Percentiles rank a stretch among this genome's conserved stretches.
Evolutionary conservation across 2,797 vertebrate genomes (phyloP).

Genomic region (Cryptoprocta ferox): DNA sequence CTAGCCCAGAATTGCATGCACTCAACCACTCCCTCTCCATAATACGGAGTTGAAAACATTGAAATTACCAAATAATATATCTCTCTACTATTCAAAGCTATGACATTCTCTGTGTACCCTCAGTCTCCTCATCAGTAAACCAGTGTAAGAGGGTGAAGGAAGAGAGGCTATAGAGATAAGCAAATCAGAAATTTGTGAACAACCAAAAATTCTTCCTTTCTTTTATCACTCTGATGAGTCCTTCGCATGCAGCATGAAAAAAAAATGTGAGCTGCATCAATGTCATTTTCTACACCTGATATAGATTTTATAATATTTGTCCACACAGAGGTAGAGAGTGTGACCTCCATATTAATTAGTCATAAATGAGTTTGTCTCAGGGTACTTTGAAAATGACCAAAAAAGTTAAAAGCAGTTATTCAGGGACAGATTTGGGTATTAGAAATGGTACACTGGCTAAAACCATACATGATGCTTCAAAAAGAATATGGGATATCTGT

Average conservation of each 20-base stretch:
- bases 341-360: neutral
- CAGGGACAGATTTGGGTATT: neutral
- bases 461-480: neutral
- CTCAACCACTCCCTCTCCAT: neutral
- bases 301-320: neutral
- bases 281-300: neutral
- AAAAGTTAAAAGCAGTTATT: neutral
- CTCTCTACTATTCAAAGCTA: neutral
- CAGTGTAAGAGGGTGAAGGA: neutral
- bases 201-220: neutral
- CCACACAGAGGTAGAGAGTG: neutral
- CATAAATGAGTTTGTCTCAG: neutral
- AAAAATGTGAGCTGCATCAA: neutral
- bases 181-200: neutral
- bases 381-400: neutral
- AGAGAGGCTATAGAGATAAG: neutral
- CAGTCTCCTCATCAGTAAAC: neutral
- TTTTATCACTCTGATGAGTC: neutral
- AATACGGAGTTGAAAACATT: neutral
- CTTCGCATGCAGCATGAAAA: neutral
- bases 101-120: rapidly evolving
- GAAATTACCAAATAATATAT: neutral
- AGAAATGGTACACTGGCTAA: neutral
- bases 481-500: neutral
- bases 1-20: neutral